Base-by-base conservation (phyloP, 2,113 vertebrate species). In the Limnothrissa miodon region DNA sequence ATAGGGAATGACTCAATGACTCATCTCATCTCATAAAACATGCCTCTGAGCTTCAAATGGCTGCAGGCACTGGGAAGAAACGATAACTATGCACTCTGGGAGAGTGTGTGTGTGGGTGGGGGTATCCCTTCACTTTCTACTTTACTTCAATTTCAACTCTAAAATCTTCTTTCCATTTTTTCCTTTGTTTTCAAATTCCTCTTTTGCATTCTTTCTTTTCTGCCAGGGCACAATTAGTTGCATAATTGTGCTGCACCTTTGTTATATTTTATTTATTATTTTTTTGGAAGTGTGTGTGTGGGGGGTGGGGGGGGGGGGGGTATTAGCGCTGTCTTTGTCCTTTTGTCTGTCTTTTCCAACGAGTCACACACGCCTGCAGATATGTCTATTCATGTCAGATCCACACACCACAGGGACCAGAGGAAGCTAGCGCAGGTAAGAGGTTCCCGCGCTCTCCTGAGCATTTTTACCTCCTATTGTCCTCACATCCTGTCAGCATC, bases 161-260 rank as follows among this genome's bases (percentile, higher is more conserved):
- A 42, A 82, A 66, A 53, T 79, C 79, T 85, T 66, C 79, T 80
- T 45, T n/a, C n/a, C n/a, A n/a, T n/a, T n/a, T n/a, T 45, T 86
- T 86, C 86, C 82, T n/a, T 45, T 80, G 53, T 36, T 46, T 87
- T 79, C 45, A 59, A 86, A 62, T 83, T 84, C 87, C 85, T 81
- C 84, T 83, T 85, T 79, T 53, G 78, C 19, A 82, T 36, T 33
- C 1, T 66, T 42, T 86, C 86, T 90, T 90, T 92, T 93, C 90
- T 91, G 88, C 86, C 89, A 89, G 91, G 91, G 93, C 88, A 90
- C 90, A 93, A 93, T 95, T 94, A 93, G 91, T 88, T 85, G 87
- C 88, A 89, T 88, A 90, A 93, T 90, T 91, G 81, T 89, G 92
- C 86, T 89, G 90, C 90, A 85, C 89, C 80, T 21, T 85, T 83